Evolutionary conservation across 2,888 invertebrate genomes (phyloP).

Genomic region (Leucania comma): DNA sequence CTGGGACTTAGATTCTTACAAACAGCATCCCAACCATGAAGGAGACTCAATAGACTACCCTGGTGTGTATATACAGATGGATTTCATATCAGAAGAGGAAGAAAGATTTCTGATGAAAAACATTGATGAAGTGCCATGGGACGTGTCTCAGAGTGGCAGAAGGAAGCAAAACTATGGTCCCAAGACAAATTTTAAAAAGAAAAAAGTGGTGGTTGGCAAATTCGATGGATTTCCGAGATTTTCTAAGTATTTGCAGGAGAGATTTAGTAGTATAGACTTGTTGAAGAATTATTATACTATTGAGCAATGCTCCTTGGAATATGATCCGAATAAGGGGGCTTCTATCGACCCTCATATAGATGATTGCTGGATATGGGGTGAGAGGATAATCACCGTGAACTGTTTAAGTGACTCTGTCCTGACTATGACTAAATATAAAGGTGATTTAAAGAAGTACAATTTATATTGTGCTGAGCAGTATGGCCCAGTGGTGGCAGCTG

Average conservation of each 20-base stretch:
- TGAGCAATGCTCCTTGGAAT: constrained; percentile 99
- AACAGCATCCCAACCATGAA: constrained; percentile 92
- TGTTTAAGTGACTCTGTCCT: constrained; percentile 95
- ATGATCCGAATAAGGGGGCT: constrained; percentile 96
- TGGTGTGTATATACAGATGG: constrained; percentile 92
- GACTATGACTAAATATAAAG: constrained; percentile 93
- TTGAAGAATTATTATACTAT: constrained; percentile 95
- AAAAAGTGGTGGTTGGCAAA: constrained; percentile 94
- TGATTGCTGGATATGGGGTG: constrained; percentile 99
- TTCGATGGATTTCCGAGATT: constrained; percentile 97
- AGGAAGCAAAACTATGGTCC: constrained; percentile 99
- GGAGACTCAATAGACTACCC: constrained; percentile 91
- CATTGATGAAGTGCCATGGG: constrained; percentile 96
- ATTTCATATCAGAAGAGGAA: constrained; percentile 94
- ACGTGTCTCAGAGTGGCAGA: constrained; percentile 98
- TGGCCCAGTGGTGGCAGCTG: constrained; percentile 73
- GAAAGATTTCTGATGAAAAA: constrained; percentile 92
- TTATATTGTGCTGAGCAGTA: constrained; percentile 83
- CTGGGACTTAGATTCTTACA: constrained; percentile 91
- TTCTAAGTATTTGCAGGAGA: constrained; percentile 95
- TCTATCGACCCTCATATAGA: constrained; percentile 99
- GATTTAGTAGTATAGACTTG: constrained; percentile 91
- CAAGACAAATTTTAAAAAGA: constrained; percentile 99
- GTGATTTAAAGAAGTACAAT: constrained; percentile 86
- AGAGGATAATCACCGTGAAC: constrained; percentile 98